A percentile compares a stretch with the other conserved stretches of the same genome.
These are phyloP conservation scores for Lamprologus lemairii DNA, from an alignment of 2,113 vertebrate species.

Conservation along the genomic window DNA sequence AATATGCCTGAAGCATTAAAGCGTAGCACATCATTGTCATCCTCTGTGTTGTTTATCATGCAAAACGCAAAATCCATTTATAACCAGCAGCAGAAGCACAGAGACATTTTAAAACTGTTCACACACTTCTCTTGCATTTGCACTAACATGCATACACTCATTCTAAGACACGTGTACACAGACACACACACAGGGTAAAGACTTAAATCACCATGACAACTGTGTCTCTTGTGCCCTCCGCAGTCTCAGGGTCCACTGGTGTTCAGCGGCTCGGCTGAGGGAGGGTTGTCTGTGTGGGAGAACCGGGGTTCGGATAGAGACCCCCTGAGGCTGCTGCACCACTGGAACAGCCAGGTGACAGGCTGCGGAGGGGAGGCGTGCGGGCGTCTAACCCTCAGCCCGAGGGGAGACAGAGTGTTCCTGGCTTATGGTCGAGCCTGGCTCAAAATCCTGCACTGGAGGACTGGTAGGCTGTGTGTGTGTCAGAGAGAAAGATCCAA, in stretches of 20 bases:
- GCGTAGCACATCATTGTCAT: constrained; percentile 26
- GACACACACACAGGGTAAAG: constrained; percentile 1
- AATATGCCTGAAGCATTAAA: constrained; percentile 50
- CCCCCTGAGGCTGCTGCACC: constrained; percentile 59
- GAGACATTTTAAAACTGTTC: constrained; percentile 28
- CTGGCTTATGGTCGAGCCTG: constrained; percentile 66
- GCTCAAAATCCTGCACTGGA: constrained; percentile 72
- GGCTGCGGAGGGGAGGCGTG: constrained; percentile 41
- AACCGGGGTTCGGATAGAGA: constrained; percentile 34
- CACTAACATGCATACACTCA: not conserved
- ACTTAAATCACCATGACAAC: constrained; percentile 61
- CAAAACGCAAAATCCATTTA: constrained; percentile 41
- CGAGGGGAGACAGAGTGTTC: constrained; percentile 67
- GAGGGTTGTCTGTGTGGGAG: constrained; percentile 73
- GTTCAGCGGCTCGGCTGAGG: constrained; percentile 71
- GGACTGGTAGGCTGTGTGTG: constrained; percentile 54
- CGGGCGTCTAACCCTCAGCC: constrained; percentile 62
- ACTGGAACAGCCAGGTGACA: constrained; percentile 64
- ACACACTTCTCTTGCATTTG: not conserved
- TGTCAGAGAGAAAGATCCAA: not conserved
- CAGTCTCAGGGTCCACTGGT: constrained; percentile 76
- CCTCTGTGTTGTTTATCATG: constrained; percentile 45
- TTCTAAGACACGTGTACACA: not conserved
- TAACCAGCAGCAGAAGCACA: not conserved
- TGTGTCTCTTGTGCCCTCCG: constrained; percentile 28